Conservation (phyloP, 2,113 vertebrate species). For the pig (Sus scrofa) region T2T-Sscrofa CM000819.6:37430001-37430500, state of each 20-base stretch:
- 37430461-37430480: neutral
- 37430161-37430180: too few relatives aligned
- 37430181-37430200: neutral
- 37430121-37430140: neutral
- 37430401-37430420: neutral
- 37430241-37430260: neutral
- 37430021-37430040: neutral
- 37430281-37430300: neutral
- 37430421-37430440: neutral
- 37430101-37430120: neutral
- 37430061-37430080: neutral
- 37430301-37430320: neutral
- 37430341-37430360: neutral
- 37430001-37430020: neutral
- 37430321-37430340: neutral
- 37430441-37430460: neutral
- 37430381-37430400: neutral
- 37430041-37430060: neutral
- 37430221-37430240: neutral
- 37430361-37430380: neutral
- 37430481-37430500: neutral
- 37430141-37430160: neutral
- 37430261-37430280: neutral
- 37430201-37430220: neutral
- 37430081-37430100: neutral